A percentile compares a stretch with the other conserved stretches of the same genome.
Evolutionary conservation across 2,888 invertebrate species (phyloP).

Genomic region (Eudemis profundana): DNA sequence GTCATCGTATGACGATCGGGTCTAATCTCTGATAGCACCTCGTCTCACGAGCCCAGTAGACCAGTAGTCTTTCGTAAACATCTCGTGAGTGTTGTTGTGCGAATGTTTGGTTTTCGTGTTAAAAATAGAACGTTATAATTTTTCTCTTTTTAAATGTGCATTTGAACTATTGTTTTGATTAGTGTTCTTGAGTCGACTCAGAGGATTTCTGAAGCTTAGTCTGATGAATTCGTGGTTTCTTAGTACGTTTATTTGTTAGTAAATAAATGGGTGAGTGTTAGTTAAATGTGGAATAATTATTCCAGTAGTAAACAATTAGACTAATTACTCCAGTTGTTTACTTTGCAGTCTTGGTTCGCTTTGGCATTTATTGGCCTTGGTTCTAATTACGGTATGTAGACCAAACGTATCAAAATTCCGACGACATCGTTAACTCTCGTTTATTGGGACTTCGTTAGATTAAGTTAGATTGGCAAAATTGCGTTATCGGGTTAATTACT

Average conservation of each 20-base stretch:
- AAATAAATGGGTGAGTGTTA: neutral
- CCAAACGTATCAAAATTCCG: constrained; percentile 30
- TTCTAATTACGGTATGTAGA: constrained; percentile 33
- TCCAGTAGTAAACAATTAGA: too few species aligned
- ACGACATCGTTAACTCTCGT: constrained; percentile 2
- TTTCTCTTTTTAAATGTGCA: neutral
- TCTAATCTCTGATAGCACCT: constrained; percentile 24
- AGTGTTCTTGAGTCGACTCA: neutral
- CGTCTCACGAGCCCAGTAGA: neutral
- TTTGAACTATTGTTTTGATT: neutral
- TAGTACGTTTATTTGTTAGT: neutral
- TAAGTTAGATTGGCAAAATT: constrained; percentile 16
- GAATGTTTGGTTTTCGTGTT: constrained; percentile 5
- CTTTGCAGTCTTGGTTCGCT: constrained; percentile 5
- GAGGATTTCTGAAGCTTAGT: neutral
- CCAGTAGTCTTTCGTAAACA: constrained; percentile 37
- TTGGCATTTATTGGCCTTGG: constrained; percentile 18
- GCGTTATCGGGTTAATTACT: constrained; percentile 11
- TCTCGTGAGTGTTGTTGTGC: constrained; percentile 38
- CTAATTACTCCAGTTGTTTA: constrained; percentile 12
- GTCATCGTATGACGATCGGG: constrained; percentile 23
- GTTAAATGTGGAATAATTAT: neutral
- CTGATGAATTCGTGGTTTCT: neutral
- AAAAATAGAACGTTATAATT: neutral
- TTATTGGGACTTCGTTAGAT: neutral